Conservation (phyloP, 2,888 invertebrate genomes). For the Operophtera brumata region DNA sequence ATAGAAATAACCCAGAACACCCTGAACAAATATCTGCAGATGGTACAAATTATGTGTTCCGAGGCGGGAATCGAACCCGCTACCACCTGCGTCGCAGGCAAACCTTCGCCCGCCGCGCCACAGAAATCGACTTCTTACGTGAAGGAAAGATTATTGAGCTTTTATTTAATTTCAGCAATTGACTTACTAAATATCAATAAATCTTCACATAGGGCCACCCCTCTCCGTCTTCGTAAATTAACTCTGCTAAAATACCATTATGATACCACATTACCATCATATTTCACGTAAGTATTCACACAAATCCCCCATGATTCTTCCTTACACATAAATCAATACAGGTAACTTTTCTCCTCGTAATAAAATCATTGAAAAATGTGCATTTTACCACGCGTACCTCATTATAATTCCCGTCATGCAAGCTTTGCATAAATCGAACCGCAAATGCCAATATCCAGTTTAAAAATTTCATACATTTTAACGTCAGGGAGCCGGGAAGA, state of each 20-base stretch:
- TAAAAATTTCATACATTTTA: constrained; percentile 39
- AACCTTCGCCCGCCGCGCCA: no score
- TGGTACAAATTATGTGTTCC: no score
- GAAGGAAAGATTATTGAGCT: no score
- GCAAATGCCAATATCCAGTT: constrained; percentile 37
- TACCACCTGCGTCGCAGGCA: no score
- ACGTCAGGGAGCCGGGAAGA: constrained; percentile 11
- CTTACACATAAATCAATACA: constrained; percentile 11
- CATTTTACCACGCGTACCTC: constrained; percentile 40
- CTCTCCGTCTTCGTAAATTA: neutral
- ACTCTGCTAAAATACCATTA: neutral
- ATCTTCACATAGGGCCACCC: neutral
- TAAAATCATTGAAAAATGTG: constrained; percentile 41
- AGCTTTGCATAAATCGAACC: constrained; percentile 35
- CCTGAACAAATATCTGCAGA: no score
- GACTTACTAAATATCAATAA: no score
- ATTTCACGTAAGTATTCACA: constrained; percentile 2
- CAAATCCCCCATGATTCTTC: constrained; percentile 8
- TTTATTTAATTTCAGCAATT: no score
- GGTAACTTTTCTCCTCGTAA: constrained; percentile 21
- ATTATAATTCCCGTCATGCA: constrained; percentile 42
- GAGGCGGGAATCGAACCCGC: no score
- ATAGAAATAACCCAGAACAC: no score
- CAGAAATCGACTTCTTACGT: no score
- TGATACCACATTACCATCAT: neutral